Evolutionary conservation across 2,888 invertebrate genomes (phyloP).

Genomic region (Eristalis pertinax): DNA sequence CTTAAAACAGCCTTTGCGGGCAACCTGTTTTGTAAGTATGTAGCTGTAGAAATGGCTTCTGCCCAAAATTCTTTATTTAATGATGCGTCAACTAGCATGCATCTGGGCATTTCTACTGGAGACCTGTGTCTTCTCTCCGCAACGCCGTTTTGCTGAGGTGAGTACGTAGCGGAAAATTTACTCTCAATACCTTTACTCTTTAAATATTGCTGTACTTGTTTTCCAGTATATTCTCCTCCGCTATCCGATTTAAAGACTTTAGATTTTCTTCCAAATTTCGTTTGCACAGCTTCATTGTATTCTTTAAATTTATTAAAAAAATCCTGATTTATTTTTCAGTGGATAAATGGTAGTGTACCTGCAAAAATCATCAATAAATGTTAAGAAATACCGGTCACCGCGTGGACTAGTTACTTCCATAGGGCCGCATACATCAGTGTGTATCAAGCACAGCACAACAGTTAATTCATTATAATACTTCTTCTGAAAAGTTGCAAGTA

Average conservation of each 20-base stretch:
- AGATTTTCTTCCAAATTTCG: conserved; percentile 42
- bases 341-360: conserved; percentile 52
- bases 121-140: too few species aligned
- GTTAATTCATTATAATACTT: conserved; percentile 5
- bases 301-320: background rate
- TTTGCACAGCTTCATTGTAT: conserved; percentile 38
- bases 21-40: too few species aligned
- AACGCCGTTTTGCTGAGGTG: too few species aligned
- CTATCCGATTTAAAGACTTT: conserved; percentile 36
- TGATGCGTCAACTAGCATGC: too few species aligned
- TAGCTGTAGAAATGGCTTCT: too few species aligned
- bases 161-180: too few species aligned
- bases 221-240: conserved; percentile 50
- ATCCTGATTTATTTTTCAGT: conserved; percentile 39
- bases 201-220: too few species aligned
- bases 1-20: too few species aligned
- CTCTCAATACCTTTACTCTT: background rate
- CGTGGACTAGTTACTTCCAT: too few species aligned
- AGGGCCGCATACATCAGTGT: conserved; percentile 66
- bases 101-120: too few species aligned
- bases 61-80: too few species aligned
- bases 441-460: conserved; percentile 40
- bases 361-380: conserved; percentile 59
- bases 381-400: conserved; percentile 59
- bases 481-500: background rate